phyloP scores from a whole-genome alignment of 1,140 invertebrate species.

The Drosophila guanche region DNA sequence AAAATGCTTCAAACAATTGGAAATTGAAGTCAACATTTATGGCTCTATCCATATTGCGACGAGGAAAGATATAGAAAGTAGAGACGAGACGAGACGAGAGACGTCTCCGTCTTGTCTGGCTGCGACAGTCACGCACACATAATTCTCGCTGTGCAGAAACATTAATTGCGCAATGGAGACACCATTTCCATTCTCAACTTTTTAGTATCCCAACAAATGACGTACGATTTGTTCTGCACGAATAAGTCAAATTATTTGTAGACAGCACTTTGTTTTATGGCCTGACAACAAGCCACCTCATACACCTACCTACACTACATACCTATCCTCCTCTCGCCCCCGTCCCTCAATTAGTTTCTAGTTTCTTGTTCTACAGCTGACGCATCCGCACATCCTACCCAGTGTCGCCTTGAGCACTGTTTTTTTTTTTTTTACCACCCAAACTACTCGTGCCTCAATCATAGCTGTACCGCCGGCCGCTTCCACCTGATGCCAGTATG shows the following conservation, averaged over 20 bases:
- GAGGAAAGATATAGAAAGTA: conserved; percentile 7
- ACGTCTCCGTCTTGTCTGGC: conserved; percentile 54
- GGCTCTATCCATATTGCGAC: conserved; percentile 59
- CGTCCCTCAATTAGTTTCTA: conserved; percentile 16
- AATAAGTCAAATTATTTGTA: conserved; percentile 81
- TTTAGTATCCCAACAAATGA: conserved; percentile 78
- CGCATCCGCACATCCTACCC: conserved; percentile 21
- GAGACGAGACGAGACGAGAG: conserved; percentile 34
- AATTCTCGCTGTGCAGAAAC: conserved; percentile 62
- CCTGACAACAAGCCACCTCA: conserved; percentile 65
- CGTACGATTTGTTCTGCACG: conserved; percentile 81
- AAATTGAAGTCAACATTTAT: conserved; percentile 74
- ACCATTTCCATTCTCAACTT: conserved; percentile 37
- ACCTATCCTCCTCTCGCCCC: neutral
- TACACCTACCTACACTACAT: neutral
- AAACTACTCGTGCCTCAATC: conserved; percentile 43
- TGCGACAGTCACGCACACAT: conserved; percentile 74
- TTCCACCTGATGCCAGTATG: conserved; percentile 75
- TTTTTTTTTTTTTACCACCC: conserved; percentile 42
- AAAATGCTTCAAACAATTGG: conserved; percentile 61
- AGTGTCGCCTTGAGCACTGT: conserved; percentile 10
- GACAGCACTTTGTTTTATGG: conserved; percentile 79
- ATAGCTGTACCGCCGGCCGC: conserved; percentile 31
- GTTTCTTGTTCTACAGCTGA: conserved; percentile 52
- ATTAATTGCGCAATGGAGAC: conserved; percentile 73